These are phyloP conservation scores for Platygyra sinensis DNA, from an alignment of 64 coral and sea anemone genomes.

Conservation along the genomic window DNA sequence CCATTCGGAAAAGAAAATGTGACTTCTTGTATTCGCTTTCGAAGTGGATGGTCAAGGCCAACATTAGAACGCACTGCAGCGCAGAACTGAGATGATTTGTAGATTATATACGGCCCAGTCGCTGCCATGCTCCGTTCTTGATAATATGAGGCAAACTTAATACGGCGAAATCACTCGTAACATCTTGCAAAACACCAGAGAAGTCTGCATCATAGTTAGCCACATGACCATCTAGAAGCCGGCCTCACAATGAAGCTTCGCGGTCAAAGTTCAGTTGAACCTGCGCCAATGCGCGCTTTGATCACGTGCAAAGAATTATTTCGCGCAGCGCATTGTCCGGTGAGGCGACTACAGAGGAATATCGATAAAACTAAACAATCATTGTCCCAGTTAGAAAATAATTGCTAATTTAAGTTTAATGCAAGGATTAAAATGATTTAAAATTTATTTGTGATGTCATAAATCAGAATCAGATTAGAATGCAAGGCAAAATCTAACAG, in stretches of 20 bases:
- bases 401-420: too few species aligned
- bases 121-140: slow-evolving; percentile 59
- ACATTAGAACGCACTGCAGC: slow-evolving; percentile 86
- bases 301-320: slow-evolving; percentile 19
- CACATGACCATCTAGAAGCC: background rate
- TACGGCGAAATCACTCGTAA: background rate
- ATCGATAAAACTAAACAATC: too few species aligned
- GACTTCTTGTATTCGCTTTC: slow-evolving; percentile 50
- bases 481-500: too few species aligned
- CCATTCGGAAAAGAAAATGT: slow-evolving; percentile 82
- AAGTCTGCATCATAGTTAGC: too few species aligned
- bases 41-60: slow-evolving; percentile 68
- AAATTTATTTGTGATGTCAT: too few species aligned
- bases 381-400: too few species aligned
- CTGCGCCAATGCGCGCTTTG: slow-evolving; percentile 25
- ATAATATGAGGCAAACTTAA: too few species aligned
- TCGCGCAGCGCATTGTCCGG: background rate
- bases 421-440: too few species aligned
- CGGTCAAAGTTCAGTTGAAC: slow-evolving; percentile 35
- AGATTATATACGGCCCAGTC: slow-evolving; percentile 90
- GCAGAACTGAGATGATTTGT: slow-evolving; percentile 90
- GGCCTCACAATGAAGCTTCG: background rate
- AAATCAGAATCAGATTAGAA: too few species aligned
- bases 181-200: background rate
- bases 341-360: background rate